Conservation (phyloP, 2,113 vertebrate genomes). For the Otocyon megalotis region DNA sequence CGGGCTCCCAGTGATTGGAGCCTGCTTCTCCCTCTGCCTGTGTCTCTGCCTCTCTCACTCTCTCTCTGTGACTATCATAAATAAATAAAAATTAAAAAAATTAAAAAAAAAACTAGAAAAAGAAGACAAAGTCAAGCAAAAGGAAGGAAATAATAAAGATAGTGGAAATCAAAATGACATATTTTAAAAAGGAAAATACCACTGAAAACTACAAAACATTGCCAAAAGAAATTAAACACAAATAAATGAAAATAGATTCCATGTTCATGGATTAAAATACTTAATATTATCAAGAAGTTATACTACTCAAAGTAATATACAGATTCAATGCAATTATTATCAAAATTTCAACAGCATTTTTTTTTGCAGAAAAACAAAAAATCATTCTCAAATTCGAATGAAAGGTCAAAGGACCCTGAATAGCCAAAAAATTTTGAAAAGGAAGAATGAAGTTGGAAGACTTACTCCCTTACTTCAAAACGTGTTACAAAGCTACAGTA, state of each 20-base stretch:
- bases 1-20: too few relatives aligned
- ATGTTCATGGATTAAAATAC: neutral
- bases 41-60: too few relatives aligned
- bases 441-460: neutral
- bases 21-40: too few relatives aligned
- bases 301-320: neutral
- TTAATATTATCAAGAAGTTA: neutral
- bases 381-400: neutral
- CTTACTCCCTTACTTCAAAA: constrained; percentile 7
- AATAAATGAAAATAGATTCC: neutral
- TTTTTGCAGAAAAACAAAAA: constrained; percentile 44
- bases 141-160: neutral
- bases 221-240: neutral
- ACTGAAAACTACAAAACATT: neutral
- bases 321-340: neutral
- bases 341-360: neutral
- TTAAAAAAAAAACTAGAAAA: neutral
- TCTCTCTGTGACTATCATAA: too few relatives aligned
- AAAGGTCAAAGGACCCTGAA: neutral
- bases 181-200: neutral
- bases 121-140: constrained; percentile 18
- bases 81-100: too few relatives aligned
- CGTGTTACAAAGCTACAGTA: neutral
- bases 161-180: neutral
- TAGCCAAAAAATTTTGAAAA: neutral